phyloP scores from a whole-genome alignment of 1,140 invertebrate species.

The Drosophila pectinifera region DNA sequence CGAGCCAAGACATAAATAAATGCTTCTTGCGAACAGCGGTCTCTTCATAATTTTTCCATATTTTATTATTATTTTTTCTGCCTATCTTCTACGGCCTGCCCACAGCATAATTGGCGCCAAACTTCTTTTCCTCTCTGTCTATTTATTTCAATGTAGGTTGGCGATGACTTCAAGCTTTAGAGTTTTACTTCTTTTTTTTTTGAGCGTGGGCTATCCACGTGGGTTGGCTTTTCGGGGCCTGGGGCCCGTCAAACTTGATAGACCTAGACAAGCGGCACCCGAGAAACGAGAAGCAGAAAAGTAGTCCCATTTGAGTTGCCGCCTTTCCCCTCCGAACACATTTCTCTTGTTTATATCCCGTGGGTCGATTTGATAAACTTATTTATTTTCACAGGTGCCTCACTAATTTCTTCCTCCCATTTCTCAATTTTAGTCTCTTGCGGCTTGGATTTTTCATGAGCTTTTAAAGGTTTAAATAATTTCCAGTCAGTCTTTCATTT shows the following conservation, averaged over 20 bases:
- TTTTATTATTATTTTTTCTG: slow-evolving; percentile 38
- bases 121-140: slow-evolving; percentile 36
- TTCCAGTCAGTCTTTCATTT: slow-evolving; percentile 43
- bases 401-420: slow-evolving; percentile 54
- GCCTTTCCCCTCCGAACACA: slow-evolving; percentile 4
- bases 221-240: slow-evolving; percentile 44
- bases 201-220: slow-evolving; percentile 42
- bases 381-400: slow-evolving; percentile 73
- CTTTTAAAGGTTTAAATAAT: slow-evolving; percentile 48
- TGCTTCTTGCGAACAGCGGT: slow-evolving; percentile 21
- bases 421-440: slow-evolving; percentile 1
- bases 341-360: slow-evolving; percentile 43
- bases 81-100: slow-evolving; percentile 36
- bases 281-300: slow-evolving; percentile 36
- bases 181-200: slow-evolving; percentile 30
- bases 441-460: slow-evolving; percentile 30
- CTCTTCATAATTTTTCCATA: slow-evolving; percentile 63
- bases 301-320: slow-evolving; percentile 61
- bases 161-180: slow-evolving; percentile 35
- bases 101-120: slow-evolving; percentile 75
- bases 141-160: slow-evolving; percentile 46
- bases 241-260: slow-evolving; percentile 59
- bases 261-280: slow-evolving; percentile 32
- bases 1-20: slow-evolving; percentile 67
- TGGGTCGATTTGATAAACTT: slow-evolving; percentile 65